Percentiles rank a stretch among this genome's conserved stretches.
phyloP scores from a whole-genome alignment of 2,113 vertebrate genomes.

The Syngnathus scovelli region DNA sequence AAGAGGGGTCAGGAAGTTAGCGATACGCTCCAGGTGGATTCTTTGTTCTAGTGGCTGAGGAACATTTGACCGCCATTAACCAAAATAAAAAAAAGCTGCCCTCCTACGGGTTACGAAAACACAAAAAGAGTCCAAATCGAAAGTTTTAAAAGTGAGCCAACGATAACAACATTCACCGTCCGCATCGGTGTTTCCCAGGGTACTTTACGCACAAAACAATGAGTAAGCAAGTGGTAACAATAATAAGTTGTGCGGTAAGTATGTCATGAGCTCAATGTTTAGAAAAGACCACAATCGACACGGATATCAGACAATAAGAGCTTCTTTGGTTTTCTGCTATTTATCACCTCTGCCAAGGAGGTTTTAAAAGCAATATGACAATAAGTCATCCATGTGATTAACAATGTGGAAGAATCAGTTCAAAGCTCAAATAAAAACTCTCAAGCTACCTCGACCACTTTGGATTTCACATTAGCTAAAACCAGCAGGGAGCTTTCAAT shows the following conservation, averaged over 20 bases:
- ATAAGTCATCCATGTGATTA: neutral
- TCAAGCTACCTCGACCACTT: neutral
- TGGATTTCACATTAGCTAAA: neutral
- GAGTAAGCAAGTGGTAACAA: neutral
- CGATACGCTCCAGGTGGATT: constrained; percentile 49
- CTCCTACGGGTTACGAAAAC: neutral
- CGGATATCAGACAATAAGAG: neutral
- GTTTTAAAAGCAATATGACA: neutral
- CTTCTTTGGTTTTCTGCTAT: neutral
- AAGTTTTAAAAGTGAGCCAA: neutral
- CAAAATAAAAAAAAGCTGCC: neutral
- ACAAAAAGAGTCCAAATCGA: neutral
- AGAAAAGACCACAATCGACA: neutral
- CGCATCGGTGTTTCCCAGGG: neutral
- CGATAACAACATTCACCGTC: neutral
- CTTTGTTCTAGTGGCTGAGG: constrained; percentile 33
- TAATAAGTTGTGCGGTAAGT: neutral
- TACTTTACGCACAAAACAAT: neutral
- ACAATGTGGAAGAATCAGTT: neutral
- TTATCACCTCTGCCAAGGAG: neutral
- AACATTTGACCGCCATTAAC: constrained; percentile 23
- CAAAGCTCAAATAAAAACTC: neutral
- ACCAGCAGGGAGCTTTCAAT: neutral
- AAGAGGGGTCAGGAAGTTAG: neutral
- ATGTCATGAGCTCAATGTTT: neutral